Conservation (phyloP, 92 coral and sea anemone species). For the Actinernus sp. region DNA sequence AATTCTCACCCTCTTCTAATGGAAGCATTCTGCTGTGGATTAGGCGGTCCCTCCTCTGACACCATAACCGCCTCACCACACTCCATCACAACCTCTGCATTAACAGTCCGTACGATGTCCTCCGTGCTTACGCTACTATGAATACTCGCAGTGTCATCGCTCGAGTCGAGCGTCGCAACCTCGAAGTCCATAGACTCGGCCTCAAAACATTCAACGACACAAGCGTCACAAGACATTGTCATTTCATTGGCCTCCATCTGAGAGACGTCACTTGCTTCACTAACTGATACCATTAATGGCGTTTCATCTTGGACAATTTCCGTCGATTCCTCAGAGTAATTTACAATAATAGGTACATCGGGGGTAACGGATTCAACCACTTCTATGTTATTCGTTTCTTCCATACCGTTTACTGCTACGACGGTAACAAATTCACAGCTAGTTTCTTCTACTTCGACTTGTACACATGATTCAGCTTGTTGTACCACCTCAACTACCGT, state of each 20-base stretch:
- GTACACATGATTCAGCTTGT: background rate
- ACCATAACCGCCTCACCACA: slow-evolving; percentile 43
- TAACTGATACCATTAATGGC: slow-evolving; percentile 17
- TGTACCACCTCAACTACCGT: background rate
- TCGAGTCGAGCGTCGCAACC: slow-evolving; percentile 65
- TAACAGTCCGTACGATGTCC: slow-evolving; percentile 57
- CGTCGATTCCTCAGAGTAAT: background rate
- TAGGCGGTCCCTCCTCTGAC: slow-evolving; percentile 59
- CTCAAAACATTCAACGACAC: slow-evolving; percentile 48
- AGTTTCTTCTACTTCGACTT: slow-evolving; percentile 1
- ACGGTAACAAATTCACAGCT: background rate
- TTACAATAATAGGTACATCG: background rate
- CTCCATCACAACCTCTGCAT: slow-evolving; percentile 75
- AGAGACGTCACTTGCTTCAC: slow-evolving; percentile 13
- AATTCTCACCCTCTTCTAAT: slow-evolving; percentile 83
- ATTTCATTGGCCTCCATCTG: slow-evolving; percentile 12
- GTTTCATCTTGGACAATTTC: background rate
- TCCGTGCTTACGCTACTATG: slow-evolving; percentile 54
- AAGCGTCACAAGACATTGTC: slow-evolving; percentile 35
- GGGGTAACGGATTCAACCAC: no score
- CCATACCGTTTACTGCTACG: slow-evolving; percentile 5
- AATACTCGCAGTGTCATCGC: slow-evolving; percentile 67
- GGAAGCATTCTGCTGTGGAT: slow-evolving; percentile 71
- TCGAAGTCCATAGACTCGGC: slow-evolving; percentile 59
- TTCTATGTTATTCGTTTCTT: no score